Evolutionary conservation across 2,113 vertebrate genomes (phyloP).

Genomic region (Toxostoma redivivum): DNA sequence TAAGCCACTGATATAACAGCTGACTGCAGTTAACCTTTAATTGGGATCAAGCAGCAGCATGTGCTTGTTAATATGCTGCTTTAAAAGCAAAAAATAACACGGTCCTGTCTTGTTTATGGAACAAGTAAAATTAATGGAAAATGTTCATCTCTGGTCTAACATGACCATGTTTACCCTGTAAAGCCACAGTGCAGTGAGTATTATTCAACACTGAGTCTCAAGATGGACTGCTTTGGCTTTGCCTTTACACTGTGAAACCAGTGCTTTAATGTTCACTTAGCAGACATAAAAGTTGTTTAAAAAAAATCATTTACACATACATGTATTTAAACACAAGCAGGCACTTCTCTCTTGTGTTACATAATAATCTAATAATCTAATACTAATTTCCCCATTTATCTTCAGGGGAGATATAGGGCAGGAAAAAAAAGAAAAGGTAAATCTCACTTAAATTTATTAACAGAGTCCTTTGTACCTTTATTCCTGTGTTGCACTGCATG

Average conservation of each 20-base stretch:
- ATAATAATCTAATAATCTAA: neutral
- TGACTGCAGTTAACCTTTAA: slow-evolving; percentile 25
- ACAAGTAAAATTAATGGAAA: neutral
- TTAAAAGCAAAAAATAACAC: neutral
- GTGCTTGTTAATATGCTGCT: neutral
- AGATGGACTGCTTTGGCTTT: neutral
- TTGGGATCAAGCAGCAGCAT: neutral
- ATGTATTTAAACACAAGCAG: neutral
- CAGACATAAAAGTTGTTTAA: too few species aligned
- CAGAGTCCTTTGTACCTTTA: neutral
- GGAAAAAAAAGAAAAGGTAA: neutral
- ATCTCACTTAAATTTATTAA: neutral
- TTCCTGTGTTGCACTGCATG: neutral
- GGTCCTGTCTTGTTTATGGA: neutral
- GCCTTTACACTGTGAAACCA: neutral
- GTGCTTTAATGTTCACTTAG: neutral
- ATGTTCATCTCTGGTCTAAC: neutral
- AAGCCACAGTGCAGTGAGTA: neutral
- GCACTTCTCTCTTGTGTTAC: neutral
- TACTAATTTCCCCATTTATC: neutral
- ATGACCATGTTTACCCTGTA: neutral
- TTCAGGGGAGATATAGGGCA: neutral
- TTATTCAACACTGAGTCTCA: neutral
- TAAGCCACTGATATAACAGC: neutral
- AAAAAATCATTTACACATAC: neutral